Evolutionary conservation across 2,888 invertebrate genomes (phyloP), one percentile per base, ranked within the genome.

Genomic region (Lochmaea crataegi): DNA sequence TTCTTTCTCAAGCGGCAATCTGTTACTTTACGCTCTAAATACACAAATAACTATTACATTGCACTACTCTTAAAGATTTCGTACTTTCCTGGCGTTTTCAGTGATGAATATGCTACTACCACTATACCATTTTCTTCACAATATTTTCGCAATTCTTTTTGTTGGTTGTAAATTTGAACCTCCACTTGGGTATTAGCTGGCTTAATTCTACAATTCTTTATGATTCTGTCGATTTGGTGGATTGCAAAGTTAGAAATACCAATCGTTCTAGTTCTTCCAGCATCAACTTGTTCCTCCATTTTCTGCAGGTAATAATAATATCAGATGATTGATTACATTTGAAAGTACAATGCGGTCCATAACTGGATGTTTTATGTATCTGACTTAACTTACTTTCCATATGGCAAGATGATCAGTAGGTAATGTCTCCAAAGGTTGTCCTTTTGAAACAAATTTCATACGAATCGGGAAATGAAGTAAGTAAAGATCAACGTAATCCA

Each of bases 241-340:
- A 86, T 87, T 83, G 92, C 94, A 83, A 94, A 91, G 84, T 96
- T 96, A 0, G 95, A 96, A 5, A 96, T 85, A 0, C 96, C 96
- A 81, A 96, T 93, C 22, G 94, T 90, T 79, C 91, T 93, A 0
- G 92, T 88, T 12, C 91, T 77, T 75, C 16, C 94, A 0, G 87
- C 87, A 42, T 90, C 88, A 26, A 93, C 92, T 81, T 93, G 88
- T 74, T 90, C 89, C 80, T 93, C 90, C 88, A 94, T 88, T 77
- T 75, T 74, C 22, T 22, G 22, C 2, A 22, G 22, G 22, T 22
- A 22, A 22, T 22, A 22, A 22, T 22, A 22, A 22, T 22, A 22
- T 22, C 22, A 22, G 22, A 22, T 22, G 22, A 22, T 22, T 22
- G 2, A 22, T 22, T 22, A 22, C 1, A 22, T 22, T 22, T 22